Evolutionary conservation across 1,140 invertebrate genomes (phyloP).

Genomic region (Eciton burchellii): DNA sequence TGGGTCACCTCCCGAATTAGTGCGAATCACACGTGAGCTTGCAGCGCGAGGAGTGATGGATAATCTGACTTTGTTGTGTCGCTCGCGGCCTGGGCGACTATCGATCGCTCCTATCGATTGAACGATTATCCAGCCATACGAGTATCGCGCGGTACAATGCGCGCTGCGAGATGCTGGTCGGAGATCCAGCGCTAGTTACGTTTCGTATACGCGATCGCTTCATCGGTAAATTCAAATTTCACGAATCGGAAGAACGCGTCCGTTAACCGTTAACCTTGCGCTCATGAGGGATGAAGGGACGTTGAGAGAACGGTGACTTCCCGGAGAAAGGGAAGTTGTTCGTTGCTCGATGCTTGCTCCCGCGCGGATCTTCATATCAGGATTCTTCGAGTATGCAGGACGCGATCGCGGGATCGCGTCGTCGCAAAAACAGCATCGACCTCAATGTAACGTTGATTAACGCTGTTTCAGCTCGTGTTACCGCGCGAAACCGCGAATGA

Average conservation of each 20-base stretch:
- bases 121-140: constrained; percentile 36
- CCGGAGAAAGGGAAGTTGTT: not conserved
- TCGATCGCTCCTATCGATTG: constrained; percentile 6
- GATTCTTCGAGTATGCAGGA: too few species aligned
- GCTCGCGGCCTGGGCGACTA: constrained; percentile 1
- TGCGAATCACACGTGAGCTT: constrained; percentile 61
- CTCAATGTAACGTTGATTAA: constrained; percentile 52
- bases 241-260: not conserved
- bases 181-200: not conserved
- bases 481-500: constrained; percentile 88
- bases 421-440: not conserved
- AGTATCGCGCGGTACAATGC: not conserved
- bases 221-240: not conserved
- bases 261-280: not conserved
- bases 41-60: constrained; percentile 31
- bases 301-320: not conserved
- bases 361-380: too few species aligned
- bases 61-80: constrained; percentile 48
- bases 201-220: not conserved
- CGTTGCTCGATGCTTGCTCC: too few species aligned
- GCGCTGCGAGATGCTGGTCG: constrained; percentile 23
- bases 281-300: not conserved
- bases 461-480: constrained; percentile 81
- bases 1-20: constrained; percentile 18
- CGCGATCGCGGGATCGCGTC: not conserved